Percentiles rank a stretch among this genome's conserved stretches.
These are phyloP conservation scores for Mormoops blainvillei DNA, from an alignment of 2,113 vertebrate genomes.

Conservation along the genomic window DNA sequence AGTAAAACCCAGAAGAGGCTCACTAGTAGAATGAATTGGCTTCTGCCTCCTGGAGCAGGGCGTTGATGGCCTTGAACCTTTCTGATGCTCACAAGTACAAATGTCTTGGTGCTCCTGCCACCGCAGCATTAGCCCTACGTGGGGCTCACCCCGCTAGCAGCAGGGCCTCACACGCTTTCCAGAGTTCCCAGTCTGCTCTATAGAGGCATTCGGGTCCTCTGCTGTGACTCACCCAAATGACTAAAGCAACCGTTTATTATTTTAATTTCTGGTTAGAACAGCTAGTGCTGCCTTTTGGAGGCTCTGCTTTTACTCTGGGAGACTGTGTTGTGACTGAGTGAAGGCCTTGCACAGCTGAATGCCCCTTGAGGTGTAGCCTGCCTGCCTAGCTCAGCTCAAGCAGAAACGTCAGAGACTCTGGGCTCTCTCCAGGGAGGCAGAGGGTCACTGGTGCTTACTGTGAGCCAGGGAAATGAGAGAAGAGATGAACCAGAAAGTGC, in stretches of 20 bases:
- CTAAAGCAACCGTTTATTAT: conserved; percentile 64
- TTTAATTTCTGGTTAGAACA: conserved; percentile 68
- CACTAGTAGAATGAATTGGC: background rate
- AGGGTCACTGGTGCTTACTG: background rate
- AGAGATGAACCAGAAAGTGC: background rate
- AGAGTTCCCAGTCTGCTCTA: background rate
- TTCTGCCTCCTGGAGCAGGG: background rate
- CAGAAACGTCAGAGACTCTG: background rate
- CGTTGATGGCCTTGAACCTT: background rate
- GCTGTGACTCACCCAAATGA: conserved; percentile 70
- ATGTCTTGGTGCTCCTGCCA: background rate
- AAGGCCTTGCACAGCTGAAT: background rate
- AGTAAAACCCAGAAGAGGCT: background rate
- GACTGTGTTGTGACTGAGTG: conserved; percentile 54
- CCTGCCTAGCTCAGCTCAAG: background rate
- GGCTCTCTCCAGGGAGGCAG: background rate
- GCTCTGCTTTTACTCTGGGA: conserved; percentile 42
- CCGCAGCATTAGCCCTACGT: background rate
- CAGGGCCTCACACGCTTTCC: background rate
- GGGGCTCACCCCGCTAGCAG: background rate
- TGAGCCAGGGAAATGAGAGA: background rate
- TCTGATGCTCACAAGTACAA: background rate
- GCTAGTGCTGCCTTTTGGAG: conserved; percentile 43
- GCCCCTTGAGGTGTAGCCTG: background rate
- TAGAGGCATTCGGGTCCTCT: conserved; percentile 18